These are phyloP conservation scores for Stercorarius parasiticus DNA, from an alignment of 2,113 vertebrate genomes.

Conservation along the genomic window DNA sequence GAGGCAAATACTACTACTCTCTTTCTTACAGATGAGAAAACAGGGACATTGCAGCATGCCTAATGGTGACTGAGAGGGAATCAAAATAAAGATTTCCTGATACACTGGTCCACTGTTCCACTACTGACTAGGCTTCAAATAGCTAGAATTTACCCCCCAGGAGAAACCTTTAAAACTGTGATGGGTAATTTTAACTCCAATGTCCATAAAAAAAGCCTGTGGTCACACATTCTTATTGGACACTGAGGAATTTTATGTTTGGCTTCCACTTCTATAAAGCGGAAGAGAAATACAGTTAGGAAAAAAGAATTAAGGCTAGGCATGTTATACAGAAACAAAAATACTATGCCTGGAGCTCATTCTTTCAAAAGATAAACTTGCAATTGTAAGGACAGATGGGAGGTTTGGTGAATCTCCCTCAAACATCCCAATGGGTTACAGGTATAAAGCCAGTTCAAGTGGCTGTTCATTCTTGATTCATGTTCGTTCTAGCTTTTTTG, in stretches of 20 bases:
- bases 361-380: constrained; percentile 49
- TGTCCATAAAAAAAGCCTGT: constrained; percentile 18
- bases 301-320: constrained; percentile 31
- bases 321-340: constrained; percentile 21
- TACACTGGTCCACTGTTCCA: not conserved
- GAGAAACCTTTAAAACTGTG: not conserved
- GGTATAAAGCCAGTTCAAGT: constrained; percentile 38
- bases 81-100: not conserved
- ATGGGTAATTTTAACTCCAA: not conserved
- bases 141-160: not conserved
- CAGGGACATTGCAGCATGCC: not conserved
- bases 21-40: not conserved
- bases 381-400: constrained; percentile 29
- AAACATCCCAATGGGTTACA: constrained; percentile 7
- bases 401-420: constrained; percentile 27
- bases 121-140: not conserved
- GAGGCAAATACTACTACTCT: not conserved
- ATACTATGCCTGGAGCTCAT: not conserved
- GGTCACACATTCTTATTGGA: not conserved
- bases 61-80: not conserved
- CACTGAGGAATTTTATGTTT: constrained; percentile 12
- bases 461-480: constrained; percentile 41
- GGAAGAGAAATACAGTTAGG: not conserved
- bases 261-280: not conserved
- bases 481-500: constrained; percentile 7